Base-by-base conservation (phyloP, 2,888 invertebrate species). In the Steinernema scapterisci region DNA sequence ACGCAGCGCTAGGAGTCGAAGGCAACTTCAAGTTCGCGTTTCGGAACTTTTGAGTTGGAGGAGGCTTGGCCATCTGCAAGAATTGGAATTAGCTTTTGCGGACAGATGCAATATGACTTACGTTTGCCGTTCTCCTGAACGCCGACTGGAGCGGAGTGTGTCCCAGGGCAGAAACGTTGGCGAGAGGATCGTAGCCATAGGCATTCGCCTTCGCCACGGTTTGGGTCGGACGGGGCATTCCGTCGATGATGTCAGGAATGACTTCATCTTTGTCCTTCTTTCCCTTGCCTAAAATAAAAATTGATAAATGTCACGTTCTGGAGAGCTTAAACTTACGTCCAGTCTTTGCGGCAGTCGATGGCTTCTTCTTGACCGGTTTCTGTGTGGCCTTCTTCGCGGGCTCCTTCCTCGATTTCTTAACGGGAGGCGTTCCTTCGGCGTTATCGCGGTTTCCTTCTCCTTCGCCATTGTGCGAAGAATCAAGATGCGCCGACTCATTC, bases 61-160 rank as follows among this genome's bases (percentile, higher is more conserved):
- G 63, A 25, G 63, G 63, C 63, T 63, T 63, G 31, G 63, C 63
- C 63, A 63, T 63, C 63, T 63, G 31, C 23, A 63, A 11, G 52
- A 1, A 31, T 13, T 48, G 5, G 31, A 63, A 31, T 31, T 9
- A 38, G 5, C 38, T n/a, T n/a, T n/a, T n/a, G 9, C 38, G 38
- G 9, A 38, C 9, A 38, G 38, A 38, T 3, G 9, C 9, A 9
- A 38, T 3, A 2, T 48, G 48, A 31, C 16, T 70, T 38, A 79
- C 78, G 74, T 79, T 73, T 56, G 74, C 25, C 11, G 54, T 72
- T 31, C 72, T 72, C 1, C 78, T 54, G 31, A 70, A 78, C 19
- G 77, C 77, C 25, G 74, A 71, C 5, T 72, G 72, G 25, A 78
- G 54, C n/a, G 78, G 78, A 38, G 74, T 73, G 16, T 78, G 71